Evolutionary conservation across 2,113 vertebrate species (phyloP).

Genomic region (Pituophis catenifer): DNA sequence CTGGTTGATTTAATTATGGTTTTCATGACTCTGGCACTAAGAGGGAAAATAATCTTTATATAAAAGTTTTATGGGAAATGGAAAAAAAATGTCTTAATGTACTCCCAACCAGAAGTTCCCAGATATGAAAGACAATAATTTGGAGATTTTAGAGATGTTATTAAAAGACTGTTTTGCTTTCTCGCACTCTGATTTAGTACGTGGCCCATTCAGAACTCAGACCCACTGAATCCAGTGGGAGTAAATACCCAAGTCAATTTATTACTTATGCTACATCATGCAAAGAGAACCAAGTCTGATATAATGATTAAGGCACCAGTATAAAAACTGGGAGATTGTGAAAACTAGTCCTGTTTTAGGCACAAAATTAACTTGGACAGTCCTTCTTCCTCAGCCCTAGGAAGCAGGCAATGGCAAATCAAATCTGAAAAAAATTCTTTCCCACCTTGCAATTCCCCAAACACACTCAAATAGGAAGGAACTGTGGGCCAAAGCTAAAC

Average conservation of each 20-base stretch:
- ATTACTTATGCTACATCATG: neutral
- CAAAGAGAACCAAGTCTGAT: neutral
- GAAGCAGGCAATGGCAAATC: neutral
- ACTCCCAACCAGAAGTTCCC: conserved; percentile 7
- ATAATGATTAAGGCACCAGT: neutral
- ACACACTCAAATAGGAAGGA: neutral
- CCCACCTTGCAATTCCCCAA: neutral
- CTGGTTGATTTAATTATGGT: conserved; percentile 33
- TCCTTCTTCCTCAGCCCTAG: neutral
- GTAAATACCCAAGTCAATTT: neutral
- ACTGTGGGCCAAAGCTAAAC: neutral
- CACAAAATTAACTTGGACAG: neutral
- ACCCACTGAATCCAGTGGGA: neutral
- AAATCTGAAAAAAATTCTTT: neutral
- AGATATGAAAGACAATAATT: neutral
- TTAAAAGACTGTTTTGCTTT: neutral
- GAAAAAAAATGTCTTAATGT: conserved; percentile 26
- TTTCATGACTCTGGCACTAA: conserved; percentile 17
- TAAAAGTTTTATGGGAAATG: conserved; percentile 44
- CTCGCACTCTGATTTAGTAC: neutral
- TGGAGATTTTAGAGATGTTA: neutral
- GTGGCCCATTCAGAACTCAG: neutral
- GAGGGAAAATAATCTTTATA: conserved; percentile 7
- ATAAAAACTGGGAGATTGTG: neutral
- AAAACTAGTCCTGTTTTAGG: neutral